Base-by-base conservation (phyloP, 2,113 vertebrate genomes). In the Rafetus swinhoei region DNA sequence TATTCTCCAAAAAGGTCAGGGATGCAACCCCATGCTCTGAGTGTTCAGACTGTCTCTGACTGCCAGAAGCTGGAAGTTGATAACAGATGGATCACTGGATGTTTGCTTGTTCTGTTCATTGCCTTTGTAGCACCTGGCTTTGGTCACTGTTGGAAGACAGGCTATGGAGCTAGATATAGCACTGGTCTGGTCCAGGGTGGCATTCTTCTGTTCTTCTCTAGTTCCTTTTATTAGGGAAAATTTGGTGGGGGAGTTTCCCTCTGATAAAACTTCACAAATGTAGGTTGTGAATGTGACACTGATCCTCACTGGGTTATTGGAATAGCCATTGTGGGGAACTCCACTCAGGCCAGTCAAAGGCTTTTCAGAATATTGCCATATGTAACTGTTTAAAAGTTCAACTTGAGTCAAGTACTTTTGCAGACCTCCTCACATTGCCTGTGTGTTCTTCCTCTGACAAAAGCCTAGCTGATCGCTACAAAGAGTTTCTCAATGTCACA, bases 361-460 rank as follows among this genome's bases (percentile, higher is more conserved):
- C 5, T 81, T 10, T 0, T 22, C 12, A 91, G 21, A 57, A 80
- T 80, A 82, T 82, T n/a, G 14, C 27, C 59, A 62, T 29, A 32
- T 65, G 60, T 65, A 29, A 65, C 60, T 65, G 29, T 32, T 65
- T 21, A 0, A 92, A 97, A 93, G 74, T 92, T 65, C 89, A 83
- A 88, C 72, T 95, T 52, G 12, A 96, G 96, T 92, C 83, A 85
- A 93, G 94, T 87, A 89, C 86, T 65, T 84, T 81, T 81, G 74
- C 87, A 94, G 91, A 45, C 52, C 77, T 88, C 29, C 88, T 90
- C 82, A 27, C 27, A 77, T 86, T 72, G 15, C 15, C 69, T 72
- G 19, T 52, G 4, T 9, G 84, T 77, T 76, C 29, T 65, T 65
- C 29, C 82, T 55, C 87, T n/a, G 81, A 54, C 56, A 90, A 77